Evolutionary conservation across 2,797 vertebrate species (phyloP).

Genomic region (Epinephelus awoara): DNA sequence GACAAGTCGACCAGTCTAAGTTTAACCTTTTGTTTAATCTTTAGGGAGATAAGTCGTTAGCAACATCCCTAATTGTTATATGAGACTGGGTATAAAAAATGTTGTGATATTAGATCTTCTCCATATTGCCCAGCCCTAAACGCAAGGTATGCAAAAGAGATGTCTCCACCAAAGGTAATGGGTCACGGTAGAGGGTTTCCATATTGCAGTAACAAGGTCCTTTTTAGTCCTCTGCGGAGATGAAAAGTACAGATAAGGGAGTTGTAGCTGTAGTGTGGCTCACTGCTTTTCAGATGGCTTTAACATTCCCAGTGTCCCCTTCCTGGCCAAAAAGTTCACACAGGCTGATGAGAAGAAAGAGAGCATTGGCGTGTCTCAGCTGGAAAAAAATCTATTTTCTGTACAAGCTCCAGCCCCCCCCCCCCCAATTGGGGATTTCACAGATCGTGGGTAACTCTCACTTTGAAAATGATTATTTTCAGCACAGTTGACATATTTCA

Average conservation of each 20-base stretch:
- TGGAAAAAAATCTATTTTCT: constrained; percentile 29
- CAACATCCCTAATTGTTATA: too few relatives aligned
- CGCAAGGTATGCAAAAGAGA: neutral
- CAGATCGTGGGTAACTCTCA: constrained; percentile 24
- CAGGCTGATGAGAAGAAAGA: neutral
- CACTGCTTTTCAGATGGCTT: neutral
- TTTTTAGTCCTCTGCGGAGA: neutral
- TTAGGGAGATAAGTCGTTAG: too few relatives aligned
- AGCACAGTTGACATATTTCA: constrained; percentile 35
- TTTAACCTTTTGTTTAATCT: too few relatives aligned
- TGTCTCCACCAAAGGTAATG: neutral
- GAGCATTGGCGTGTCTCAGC: neutral
- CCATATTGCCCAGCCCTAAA: too few relatives aligned
- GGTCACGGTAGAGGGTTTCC: neutral
- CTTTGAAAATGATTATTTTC: constrained; percentile 59
- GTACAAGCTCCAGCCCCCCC: constrained; percentile 15
- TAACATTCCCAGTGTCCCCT: neutral
- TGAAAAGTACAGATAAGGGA: neutral
- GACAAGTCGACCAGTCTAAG: too few relatives aligned
- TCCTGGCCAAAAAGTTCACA: constrained; percentile 15
- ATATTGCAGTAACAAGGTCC: neutral
- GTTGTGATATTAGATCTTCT: too few relatives aligned
- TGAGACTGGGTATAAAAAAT: too few relatives aligned
- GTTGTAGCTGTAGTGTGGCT: neutral
- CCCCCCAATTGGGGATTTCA: constrained; percentile 24